Evolutionary conservation across 2,797 vertebrate species (phyloP).

Genomic region (Amblyopsis hoosieri): DNA sequence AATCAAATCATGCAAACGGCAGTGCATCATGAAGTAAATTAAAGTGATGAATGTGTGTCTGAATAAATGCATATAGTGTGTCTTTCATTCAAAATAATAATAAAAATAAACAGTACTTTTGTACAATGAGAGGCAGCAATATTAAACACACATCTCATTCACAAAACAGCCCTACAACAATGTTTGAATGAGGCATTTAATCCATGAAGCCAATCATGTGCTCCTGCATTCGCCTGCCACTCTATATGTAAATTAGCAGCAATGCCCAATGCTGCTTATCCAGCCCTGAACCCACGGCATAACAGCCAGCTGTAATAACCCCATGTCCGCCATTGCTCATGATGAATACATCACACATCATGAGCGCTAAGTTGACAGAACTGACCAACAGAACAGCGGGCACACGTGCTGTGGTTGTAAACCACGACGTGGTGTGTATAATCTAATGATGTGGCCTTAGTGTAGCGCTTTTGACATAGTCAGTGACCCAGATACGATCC

Average conservation of each 20-base stretch:
- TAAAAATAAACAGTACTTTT: slow-evolving; percentile 15
- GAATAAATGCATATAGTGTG: not conserved
- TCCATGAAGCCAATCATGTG: slow-evolving; percentile 52
- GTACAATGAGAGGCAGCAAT: not conserved
- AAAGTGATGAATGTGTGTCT: slow-evolving; percentile 4
- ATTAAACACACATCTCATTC: slow-evolving; percentile 36
- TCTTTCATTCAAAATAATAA: slow-evolving; percentile 13
- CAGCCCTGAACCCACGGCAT: slow-evolving; percentile 61
- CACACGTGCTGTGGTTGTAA: too few species aligned
- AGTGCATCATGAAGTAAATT: not conserved
- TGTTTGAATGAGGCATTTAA: slow-evolving; percentile 45
- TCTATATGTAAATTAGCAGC: slow-evolving; percentile 73
- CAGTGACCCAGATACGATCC: too few species aligned
- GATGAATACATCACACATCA: too few species aligned
- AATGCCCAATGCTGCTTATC: slow-evolving; percentile 53
- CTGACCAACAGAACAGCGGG: too few species aligned
- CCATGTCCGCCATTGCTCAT: too few species aligned
- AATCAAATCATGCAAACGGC: slow-evolving; percentile 24
- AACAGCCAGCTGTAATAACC: slow-evolving; percentile 36
- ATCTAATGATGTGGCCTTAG: too few species aligned
- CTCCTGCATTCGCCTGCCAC: slow-evolving; percentile 49
- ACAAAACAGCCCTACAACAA: slow-evolving; percentile 33
- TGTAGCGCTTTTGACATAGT: too few species aligned
- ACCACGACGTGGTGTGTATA: too few species aligned
- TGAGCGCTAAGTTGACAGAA: too few species aligned